phyloP scores from a whole-genome alignment of 2,113 vertebrate species.

The Callipepla californica region DNA sequence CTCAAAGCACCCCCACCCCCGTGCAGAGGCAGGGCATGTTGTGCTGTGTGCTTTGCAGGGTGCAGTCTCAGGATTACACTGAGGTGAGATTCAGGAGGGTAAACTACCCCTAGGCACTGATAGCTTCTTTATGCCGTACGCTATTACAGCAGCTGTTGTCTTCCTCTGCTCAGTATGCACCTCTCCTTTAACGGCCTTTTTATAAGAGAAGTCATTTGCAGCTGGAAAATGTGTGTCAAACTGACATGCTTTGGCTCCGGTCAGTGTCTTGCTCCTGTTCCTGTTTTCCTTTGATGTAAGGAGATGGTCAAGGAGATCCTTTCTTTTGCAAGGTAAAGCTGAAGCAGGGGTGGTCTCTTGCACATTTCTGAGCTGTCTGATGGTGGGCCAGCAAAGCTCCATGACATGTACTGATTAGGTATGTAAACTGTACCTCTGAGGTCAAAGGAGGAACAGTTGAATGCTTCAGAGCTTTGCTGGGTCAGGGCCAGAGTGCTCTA shows the following conservation, averaged over 20 bases:
- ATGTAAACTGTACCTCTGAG: conserved; percentile 4
- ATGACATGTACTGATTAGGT: neutral
- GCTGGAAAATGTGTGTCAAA: neutral
- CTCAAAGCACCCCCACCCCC: neutral
- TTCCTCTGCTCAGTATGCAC: neutral
- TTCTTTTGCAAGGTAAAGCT: neutral
- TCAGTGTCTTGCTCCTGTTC: neutral
- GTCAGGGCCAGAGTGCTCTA: neutral
- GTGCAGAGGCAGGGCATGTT: rapidly evolving
- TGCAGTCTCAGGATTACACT: rapidly evolving
- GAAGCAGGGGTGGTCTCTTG: neutral
- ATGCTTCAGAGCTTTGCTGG: conserved; percentile 29
- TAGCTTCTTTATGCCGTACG: neutral
- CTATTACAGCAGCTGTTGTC: neutral
- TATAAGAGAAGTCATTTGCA: neutral
- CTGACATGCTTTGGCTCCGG: neutral
- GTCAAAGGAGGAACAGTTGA: neutral
- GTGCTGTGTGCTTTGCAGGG: neutral
- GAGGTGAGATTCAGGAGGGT: neutral
- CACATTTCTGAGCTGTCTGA: neutral
- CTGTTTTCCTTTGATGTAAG: neutral
- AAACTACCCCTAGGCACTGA: neutral
- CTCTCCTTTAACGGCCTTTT: neutral
- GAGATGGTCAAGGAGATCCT: neutral
- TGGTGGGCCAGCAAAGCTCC: neutral